Evolutionary conservation across 2,113 vertebrate species (phyloP).

Genomic region (Gavia stellata): DNA sequence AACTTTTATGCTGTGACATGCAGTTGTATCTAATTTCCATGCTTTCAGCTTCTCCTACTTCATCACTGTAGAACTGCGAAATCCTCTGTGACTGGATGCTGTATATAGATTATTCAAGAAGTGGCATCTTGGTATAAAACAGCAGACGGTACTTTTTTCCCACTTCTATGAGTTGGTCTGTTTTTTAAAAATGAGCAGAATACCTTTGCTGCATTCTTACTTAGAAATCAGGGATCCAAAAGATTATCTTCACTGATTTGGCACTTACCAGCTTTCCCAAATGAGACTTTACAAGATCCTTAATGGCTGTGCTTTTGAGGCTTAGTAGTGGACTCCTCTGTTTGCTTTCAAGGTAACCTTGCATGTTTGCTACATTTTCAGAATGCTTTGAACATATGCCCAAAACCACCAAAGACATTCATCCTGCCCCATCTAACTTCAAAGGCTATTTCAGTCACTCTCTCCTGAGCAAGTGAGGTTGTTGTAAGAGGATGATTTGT

Average conservation of each 20-base stretch:
- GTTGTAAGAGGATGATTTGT: neutral
- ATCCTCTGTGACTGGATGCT: neutral
- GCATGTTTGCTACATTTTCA: neutral
- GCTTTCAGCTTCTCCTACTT: neutral
- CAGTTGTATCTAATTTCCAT: neutral
- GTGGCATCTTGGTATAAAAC: neutral
- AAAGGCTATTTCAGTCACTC: neutral
- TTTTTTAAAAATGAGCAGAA: neutral
- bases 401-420: neutral
- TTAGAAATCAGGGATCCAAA: neutral
- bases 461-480: neutral
- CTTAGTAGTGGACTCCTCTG: neutral
- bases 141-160: neutral
- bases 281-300: neutral
- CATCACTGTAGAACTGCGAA: neutral
- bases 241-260: constrained; percentile 13
- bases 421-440: neutral
- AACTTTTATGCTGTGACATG: neutral
- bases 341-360: constrained; percentile 48
- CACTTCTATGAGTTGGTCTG: neutral
- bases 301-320: constrained; percentile 1
- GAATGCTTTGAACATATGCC: neutral
- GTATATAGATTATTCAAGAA: neutral
- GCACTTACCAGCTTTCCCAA: neutral
- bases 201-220: neutral